phyloP scores from a whole-genome alignment of 2,888 invertebrate species.

The Megastigmus dorsalis region DNA sequence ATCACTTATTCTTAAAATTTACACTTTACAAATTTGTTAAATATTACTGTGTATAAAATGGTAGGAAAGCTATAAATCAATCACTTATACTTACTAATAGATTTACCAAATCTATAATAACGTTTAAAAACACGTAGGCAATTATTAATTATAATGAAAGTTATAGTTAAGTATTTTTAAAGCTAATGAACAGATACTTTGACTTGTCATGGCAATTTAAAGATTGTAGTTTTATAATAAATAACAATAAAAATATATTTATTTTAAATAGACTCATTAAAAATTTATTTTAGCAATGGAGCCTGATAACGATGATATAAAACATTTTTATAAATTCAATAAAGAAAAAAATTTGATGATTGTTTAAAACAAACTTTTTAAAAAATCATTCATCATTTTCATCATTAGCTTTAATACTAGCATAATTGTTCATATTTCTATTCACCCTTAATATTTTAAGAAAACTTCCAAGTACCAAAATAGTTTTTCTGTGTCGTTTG shows the following conservation, averaged over 20 bases:
- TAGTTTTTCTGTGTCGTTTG: constrained; percentile 72
- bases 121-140: not conserved
- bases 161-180: not conserved
- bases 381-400: constrained; percentile 68
- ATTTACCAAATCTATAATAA: constrained; percentile 7
- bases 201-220: constrained; percentile 31
- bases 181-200: not conserved
- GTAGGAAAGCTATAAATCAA: constrained; percentile 31
- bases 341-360: constrained; percentile 34
- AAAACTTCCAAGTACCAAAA: constrained; percentile 73
- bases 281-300: too few relatives aligned
- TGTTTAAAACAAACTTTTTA: constrained; percentile 29
- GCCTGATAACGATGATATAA: too few relatives aligned
- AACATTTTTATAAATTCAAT: constrained; percentile 33
- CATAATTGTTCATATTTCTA: constrained; percentile 73
- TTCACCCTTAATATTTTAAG: constrained; percentile 73
- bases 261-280: too few relatives aligned
- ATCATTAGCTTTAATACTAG: constrained; percentile 72
- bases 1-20: constrained; percentile 17
- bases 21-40: constrained; percentile 5
- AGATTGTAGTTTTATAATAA: not conserved
- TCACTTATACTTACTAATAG: not conserved
- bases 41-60: constrained; percentile 24
- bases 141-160: not conserved
- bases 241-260: constrained; percentile 26